Base-by-base conservation (phyloP, 2,113 vertebrate genomes). In the Patagioenas fasciata region DNA sequence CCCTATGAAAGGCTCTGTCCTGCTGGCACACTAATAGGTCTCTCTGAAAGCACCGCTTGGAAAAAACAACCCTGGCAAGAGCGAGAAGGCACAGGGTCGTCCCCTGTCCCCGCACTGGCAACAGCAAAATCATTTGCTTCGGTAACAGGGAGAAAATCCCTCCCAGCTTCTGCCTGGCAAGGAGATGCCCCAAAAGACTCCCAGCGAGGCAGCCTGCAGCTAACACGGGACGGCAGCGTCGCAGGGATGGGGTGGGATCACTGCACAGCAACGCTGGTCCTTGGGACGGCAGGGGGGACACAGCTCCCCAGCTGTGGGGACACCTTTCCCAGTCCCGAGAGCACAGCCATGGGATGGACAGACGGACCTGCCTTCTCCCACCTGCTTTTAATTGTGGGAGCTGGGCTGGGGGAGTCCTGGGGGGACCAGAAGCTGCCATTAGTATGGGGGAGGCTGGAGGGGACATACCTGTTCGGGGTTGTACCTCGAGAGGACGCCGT, bases 381-480 rank as follows among this genome's bases (percentile, higher is more conserved):
- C 31, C 42, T 38, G 58, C 58, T 21, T 51, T 29, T 40, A 47
- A 62, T 74, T 21, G 48, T 0, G 4, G 54, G 18, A 66, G 38
- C 53, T 60, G 48, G 72, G 57, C 83, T 74, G 56, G 38, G 75
- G 53, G 21, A 40, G 10, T 7, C 10, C 53, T 1, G 25, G 7
- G 62, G 34, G 40, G 20, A 6, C 13, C 2, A 2, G 72, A 21
- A 48, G 28, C 13, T 50, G 73, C 36, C 65, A 54, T 82, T 57
- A 82, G 82, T 15, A 9, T 3, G 6, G 10, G 34, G 34, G 7
- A 80, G 25, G 26, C 19, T 2, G 18, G 38, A 0, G 23, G 34
- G 40, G 26, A 94, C 74, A 54, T 98, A 99, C 99, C 98, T 99
- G 98, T 80, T 99, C 99, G 0, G 99, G 98, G 73, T 99, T 98